phyloP scores from a whole-genome alignment of 2,797 vertebrate genomes.

The Syngnathus acus region DNA sequence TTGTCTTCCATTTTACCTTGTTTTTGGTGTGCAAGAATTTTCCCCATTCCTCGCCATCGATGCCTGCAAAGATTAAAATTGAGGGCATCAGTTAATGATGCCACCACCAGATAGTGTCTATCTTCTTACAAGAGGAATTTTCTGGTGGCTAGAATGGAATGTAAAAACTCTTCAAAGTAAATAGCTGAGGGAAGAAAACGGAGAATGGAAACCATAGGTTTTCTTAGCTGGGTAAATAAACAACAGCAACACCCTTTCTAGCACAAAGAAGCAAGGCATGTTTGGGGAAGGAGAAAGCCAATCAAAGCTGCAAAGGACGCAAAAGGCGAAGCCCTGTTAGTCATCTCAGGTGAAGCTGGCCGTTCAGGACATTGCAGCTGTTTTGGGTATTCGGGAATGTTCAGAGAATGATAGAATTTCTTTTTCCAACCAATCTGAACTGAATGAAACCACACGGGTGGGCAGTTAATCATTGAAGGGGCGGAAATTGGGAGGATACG shows the following conservation, averaged over 20 bases:
- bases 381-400: constrained; percentile 2
- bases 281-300: neutral
- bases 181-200: constrained; percentile 17
- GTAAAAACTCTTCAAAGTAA: constrained; percentile 28
- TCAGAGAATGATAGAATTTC: neutral
- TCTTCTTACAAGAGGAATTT: constrained; percentile 29
- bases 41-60: constrained; percentile 94
- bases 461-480: constrained; percentile 18
- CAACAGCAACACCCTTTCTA: constrained; percentile 14
- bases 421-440: constrained; percentile 13
- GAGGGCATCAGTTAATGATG: constrained; percentile 13
- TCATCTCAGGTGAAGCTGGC: constrained; percentile 12
- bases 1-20: constrained; percentile 73
- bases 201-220: neutral
- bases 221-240: constrained; percentile 9
- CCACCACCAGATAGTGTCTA: constrained; percentile 21
- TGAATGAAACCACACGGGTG: constrained; percentile 26
- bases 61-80: constrained; percentile 64
- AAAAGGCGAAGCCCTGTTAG: constrained; percentile 29
- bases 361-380: constrained; percentile 9
- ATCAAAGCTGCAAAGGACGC: constrained; percentile 9
- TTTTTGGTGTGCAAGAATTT: constrained; percentile 99
- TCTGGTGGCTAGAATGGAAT: constrained; percentile 24
- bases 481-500: constrained; percentile 30
- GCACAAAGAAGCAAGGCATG: constrained; percentile 21